A percentile compares a stretch with the other conserved stretches of the same genome.
Evolutionary conservation across 2,113 vertebrate genomes (phyloP).

Genomic region (Etheostoma spectabile): DNA sequence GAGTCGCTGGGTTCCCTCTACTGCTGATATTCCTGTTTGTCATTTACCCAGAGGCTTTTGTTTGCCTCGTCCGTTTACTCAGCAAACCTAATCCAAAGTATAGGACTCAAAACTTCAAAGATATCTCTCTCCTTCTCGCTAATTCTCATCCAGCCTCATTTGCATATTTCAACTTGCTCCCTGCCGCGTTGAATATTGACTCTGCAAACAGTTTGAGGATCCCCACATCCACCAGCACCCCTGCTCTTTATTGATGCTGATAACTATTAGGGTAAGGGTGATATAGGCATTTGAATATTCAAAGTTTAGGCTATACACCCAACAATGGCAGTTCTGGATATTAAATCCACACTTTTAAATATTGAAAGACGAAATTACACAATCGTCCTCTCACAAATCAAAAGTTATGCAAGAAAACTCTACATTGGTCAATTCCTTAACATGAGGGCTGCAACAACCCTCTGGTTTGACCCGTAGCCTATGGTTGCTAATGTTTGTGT

Average conservation of each 20-base stretch:
- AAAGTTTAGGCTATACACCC: neutral
- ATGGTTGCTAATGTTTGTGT: too few species aligned
- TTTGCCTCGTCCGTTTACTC: constrained; percentile 64
- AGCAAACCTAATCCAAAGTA: constrained; percentile 67
- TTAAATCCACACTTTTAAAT: neutral
- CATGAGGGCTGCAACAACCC: neutral
- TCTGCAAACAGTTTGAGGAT: constrained; percentile 57
- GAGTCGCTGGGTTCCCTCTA: constrained; percentile 31
- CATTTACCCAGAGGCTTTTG: constrained; percentile 68
- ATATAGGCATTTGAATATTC: constrained; percentile 20
- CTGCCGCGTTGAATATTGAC: constrained; percentile 53
- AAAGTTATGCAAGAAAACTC: neutral
- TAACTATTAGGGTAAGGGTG: neutral
- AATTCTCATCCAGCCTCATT: constrained; percentile 65
- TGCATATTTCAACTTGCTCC: constrained; percentile 66
- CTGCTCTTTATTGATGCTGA: constrained; percentile 9
- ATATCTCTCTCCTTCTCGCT: constrained; percentile 48
- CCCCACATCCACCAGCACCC: constrained; percentile 9
- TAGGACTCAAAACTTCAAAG: constrained; percentile 74
- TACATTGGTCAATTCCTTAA: neutral
- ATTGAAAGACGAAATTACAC: neutral
- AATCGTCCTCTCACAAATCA: neutral
- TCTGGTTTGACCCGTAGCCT: too few species aligned
- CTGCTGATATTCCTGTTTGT: constrained; percentile 65
- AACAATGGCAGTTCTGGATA: neutral